phyloP scores from a whole-genome alignment of 2,797 vertebrate species.

The Enteromius mattozi region DNA sequence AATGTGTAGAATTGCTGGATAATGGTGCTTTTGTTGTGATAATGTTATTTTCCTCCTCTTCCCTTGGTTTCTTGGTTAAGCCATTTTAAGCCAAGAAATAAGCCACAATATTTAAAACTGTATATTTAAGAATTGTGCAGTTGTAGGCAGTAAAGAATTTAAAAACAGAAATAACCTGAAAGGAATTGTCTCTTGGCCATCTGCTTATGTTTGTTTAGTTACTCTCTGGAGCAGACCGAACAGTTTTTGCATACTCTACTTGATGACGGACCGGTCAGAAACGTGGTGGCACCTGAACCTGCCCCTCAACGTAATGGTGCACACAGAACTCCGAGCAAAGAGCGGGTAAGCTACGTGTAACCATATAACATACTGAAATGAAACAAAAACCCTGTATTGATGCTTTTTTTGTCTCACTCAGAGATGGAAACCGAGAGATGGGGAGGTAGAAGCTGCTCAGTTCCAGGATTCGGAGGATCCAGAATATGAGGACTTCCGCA shows the following conservation, averaged over 20 bases:
- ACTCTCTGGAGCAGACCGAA: constrained; percentile 88
- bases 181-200: neutral
- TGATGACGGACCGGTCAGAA: constrained; percentile 88
- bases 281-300: constrained; percentile 85
- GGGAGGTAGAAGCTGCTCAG: constrained; percentile 63
- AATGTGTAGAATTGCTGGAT: neutral
- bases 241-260: constrained; percentile 89
- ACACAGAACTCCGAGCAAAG: constrained; percentile 74
- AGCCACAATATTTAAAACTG: neutral
- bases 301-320: constrained; percentile 72
- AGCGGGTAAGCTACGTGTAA: constrained; percentile 70
- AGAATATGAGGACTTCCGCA: constrained; percentile 90
- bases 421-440: constrained; percentile 69
- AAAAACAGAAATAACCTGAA: neutral
- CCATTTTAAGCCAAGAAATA: neutral
- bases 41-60: neutral
- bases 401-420: constrained; percentile 10
- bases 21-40: neutral
- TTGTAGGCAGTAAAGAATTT: neutral
- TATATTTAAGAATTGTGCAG: neutral
- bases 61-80: neutral
- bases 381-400: neutral
- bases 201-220: constrained; percentile 73
- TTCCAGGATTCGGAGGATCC: constrained; percentile 91
- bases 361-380: neutral